Percentiles rank a stretch among this genome's conserved stretches.
Conservation (phyloP, 2,113 vertebrate genomes). For the Plestiodon gilberti region DNA sequence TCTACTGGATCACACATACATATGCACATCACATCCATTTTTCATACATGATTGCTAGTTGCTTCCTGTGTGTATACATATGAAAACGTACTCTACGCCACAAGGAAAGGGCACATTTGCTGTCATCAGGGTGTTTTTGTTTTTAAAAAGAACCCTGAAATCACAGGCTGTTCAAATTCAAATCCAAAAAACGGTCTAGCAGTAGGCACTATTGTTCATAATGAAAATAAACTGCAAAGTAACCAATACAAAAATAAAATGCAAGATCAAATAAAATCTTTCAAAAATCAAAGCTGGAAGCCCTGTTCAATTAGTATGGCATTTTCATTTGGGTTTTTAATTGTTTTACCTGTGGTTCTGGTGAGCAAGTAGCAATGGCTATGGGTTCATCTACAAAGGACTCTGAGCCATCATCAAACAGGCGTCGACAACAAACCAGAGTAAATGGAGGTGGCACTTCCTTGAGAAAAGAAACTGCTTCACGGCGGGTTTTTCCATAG, state of each 20-base stretch:
- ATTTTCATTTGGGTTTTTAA: background rate
- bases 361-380: background rate
- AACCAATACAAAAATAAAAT: conserved; percentile 4
- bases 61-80: background rate
- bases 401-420: conserved; percentile 79
- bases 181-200: background rate
- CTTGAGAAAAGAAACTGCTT: conserved; percentile 91
- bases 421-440: conserved; percentile 90
- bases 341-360: conserved; percentile 62
- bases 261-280: background rate
- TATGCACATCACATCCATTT: background rate
- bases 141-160: background rate
- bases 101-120: background rate
- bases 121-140: background rate
- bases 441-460: conserved; percentile 93
- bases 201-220: background rate
- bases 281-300: background rate
- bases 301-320: accelerated
- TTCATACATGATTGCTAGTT: background rate
- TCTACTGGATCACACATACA: background rate
- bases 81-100: too few species aligned
- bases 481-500: conserved; percentile 87
- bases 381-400: conserved; percentile 73
- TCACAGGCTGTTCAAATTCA: too few species aligned
- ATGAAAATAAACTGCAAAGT: conserved; percentile 1